Evolutionary conservation across 2,797 vertebrate species (phyloP), one percentile per base, ranked within the genome.

Genomic region (Eospalax fontanierii): DNA sequence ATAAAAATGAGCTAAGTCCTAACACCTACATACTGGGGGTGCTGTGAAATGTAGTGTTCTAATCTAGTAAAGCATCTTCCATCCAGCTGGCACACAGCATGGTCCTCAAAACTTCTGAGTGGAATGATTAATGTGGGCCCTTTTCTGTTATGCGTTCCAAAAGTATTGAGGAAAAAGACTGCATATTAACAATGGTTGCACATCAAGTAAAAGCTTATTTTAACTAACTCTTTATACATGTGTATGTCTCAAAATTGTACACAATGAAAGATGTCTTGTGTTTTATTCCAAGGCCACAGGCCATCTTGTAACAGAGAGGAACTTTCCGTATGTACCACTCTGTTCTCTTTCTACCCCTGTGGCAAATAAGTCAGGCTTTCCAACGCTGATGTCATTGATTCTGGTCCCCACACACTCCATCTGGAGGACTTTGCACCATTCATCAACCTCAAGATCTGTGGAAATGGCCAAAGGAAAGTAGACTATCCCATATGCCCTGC

Each of bases 401-500:
- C 98, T 97, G 0, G 98, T 98, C 90, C 98, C 99, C 84, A 99
- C 98, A 59, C 99, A 99, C 93, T 99, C 99, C 96, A 98, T 98
- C 93, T 99, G 98, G 96, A 99, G 98, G 40, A 99, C 98, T 96
- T 99, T 99, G 96, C 98, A 99, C 99, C 99, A 99, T 33, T 99
- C 99, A 28, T 99, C 98, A 3, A 99, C 99, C 97, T 99, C 99
- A 1, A 99, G 98, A 33, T 99, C 99, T 99, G 97, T 14, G 46
- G 75, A 96, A 98, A 98, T 0, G 75, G 63, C 97, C 98, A 97
- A 33, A 97, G 98, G 97, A 35, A 79, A 54, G n/a, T 57, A 93
- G 6, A 93, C 96, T 93, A 93, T n/a, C 6, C 35, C 73, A 83
- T 94, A 18, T 40, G 92, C 97, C 86, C 50, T 38, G 87, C 0